Evolutionary conservation across 2,113 vertebrate genomes (phyloP).

Genomic region (Bos taurus): ARS-UCD2.0 NC_037357.1:7732001-7732500

Average conservation of each 20-base stretch:
- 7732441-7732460: background rate
- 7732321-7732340: background rate
- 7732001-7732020: background rate
- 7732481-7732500: background rate
- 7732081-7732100: background rate
- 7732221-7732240: background rate
- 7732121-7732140: background rate
- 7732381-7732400: background rate
- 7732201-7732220: background rate
- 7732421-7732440: background rate
- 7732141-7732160: background rate
- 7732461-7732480: background rate
- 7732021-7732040: background rate
- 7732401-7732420: background rate
- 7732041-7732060: background rate
- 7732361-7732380: background rate
- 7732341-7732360: conserved; percentile 2
- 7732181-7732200: background rate
- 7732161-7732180: conserved; percentile 3
- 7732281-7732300: background rate
- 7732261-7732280: background rate
- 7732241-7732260: background rate
- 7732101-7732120: background rate
- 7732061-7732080: background rate
- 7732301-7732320: conserved; percentile 24